These are phyloP conservation scores for Acanthiza pusilla DNA, from an alignment of 2,797 vertebrate genomes.

Conservation along the genomic window DNA sequence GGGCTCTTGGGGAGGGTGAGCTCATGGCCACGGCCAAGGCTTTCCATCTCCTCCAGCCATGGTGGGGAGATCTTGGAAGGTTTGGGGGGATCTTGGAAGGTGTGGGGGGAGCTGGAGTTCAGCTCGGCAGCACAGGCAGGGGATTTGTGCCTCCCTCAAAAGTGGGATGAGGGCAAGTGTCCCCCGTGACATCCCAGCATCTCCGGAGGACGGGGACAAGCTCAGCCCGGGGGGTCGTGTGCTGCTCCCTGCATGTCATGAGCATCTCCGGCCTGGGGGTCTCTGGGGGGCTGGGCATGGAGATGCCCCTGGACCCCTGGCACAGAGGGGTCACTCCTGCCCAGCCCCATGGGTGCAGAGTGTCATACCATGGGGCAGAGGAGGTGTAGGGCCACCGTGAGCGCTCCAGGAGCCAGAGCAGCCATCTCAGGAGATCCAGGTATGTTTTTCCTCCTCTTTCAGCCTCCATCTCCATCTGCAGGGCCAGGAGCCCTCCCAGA, in stretches of 20 bases:
- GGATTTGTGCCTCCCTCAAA: background rate
- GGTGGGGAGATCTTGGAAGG: background rate
- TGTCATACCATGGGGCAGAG: background rate
- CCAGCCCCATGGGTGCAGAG: background rate
- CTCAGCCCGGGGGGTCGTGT: background rate
- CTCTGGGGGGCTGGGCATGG: background rate
- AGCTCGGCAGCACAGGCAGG: background rate
- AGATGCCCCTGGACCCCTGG: background rate
- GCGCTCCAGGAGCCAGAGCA: rapidly evolving
- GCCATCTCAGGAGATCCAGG: background rate
- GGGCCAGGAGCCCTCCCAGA: background rate
- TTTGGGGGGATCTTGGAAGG: background rate
- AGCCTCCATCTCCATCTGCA: background rate
- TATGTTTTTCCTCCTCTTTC: rapidly evolving
- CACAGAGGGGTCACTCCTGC: background rate
- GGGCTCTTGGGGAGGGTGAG: rapidly evolving
- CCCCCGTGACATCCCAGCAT: background rate
- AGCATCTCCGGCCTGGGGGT: background rate
- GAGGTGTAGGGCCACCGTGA: background rate
- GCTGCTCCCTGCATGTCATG: background rate
- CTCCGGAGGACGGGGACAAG: background rate
- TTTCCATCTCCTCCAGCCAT: background rate
- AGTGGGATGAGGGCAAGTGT: background rate
- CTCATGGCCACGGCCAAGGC: rapidly evolving
- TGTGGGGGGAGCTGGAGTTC: background rate